Evolutionary conservation across 2,797 vertebrate species (phyloP), one percentile per base, ranked within the genome.

Genomic region (Siniperca undulata): DNA sequence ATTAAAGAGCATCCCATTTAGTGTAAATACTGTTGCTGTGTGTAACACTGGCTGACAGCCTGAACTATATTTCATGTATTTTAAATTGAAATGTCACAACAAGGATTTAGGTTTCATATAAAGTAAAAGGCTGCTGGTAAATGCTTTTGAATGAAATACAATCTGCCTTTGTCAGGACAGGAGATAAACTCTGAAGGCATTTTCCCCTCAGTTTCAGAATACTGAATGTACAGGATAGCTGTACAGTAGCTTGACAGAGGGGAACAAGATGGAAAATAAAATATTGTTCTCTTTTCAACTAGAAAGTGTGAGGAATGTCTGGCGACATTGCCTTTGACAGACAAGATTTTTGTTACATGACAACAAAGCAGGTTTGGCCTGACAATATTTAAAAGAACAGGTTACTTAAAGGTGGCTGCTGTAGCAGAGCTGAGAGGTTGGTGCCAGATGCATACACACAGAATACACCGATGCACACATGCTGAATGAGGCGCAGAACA

Each of bases 1-100:
- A 83, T 86, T 62, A 68, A 69, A 86, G 58, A 71, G 70, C 71
- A 58, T 79, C 36, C 77, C 36, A 58, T 58, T 27, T 1, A 40
- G 46, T 40, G 69, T 60, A 52, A 55, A 48, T 11, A 36, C 48
- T 40, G 20, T 1, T 34, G 36, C 48, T 38, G 34, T 65, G 70
- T 7, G 38, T 10, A 52, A 52, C 34, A 16, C 22, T 7, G 70
- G 38, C 65, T 62, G 76, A 72, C 55, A 69, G 71, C 68, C 66
- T 20, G 6, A 69, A 73, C 61, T 30, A 27, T 70, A 19, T 62
- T 38, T 65, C 44, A 50, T 78, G 71, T 50, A 53, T 82, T 81
- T 69, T 56, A 81, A 87, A 87, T 70, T 84, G 73, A 84, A 88
- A 85, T 78, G 82, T 84, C 85, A 90, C 78, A 60, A 60, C 13